Base-by-base conservation (phyloP, 2,888 invertebrate genomes). In the Athripsodes cinereus region DNA sequence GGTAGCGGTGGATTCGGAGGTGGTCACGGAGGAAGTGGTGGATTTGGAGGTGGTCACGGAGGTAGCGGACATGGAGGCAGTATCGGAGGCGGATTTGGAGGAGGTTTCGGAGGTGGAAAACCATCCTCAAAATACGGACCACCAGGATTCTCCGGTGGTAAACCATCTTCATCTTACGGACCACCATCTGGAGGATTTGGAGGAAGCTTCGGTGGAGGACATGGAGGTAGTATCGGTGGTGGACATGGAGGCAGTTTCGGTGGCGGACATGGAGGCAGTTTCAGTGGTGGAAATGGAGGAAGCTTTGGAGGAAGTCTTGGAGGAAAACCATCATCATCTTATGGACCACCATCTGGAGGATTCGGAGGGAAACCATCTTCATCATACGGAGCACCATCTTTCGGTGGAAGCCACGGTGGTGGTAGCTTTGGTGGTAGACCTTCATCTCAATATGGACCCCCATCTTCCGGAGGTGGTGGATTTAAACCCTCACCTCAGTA, bases 101-200 rank as follows among this genome's bases (percentile, higher is more conserved):
- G 57, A 16, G 63, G 57, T 0, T 65, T 63, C 65, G 34, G 70
- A 1, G 76, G 74, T 13, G 73, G 77, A 5, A 65, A 66, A 57
- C 76, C 78, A 0, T 77, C 79, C 1, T 74, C 74, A 21, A 68
- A 73, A 66, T 83, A 83, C 65, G 80, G 81, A 34, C 68, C 79
- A 1, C 79, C 80, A 1, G 40, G 40, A 40, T 67, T 74, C 20
- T 67, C 69, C 1, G 66, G 60, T 1, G 59, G 61, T 22, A 65
- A 66, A 56, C 76, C 78, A 0, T 77, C 79, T 1, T 74, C 74
- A 21, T 68, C 73, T 66, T 83, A 82, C 65, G 80, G 81, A 34
- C 68, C 79, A 1, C 79, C 80, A 2, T 74, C 79, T n/a, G n/a
- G n/a, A n/a, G n/a, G n/a, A 1, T 78, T 74, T 21, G 77, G 78